Evolutionary conservation across 2,797 vertebrate species (phyloP).

Genomic region (Tiaroga cobitis): DNA sequence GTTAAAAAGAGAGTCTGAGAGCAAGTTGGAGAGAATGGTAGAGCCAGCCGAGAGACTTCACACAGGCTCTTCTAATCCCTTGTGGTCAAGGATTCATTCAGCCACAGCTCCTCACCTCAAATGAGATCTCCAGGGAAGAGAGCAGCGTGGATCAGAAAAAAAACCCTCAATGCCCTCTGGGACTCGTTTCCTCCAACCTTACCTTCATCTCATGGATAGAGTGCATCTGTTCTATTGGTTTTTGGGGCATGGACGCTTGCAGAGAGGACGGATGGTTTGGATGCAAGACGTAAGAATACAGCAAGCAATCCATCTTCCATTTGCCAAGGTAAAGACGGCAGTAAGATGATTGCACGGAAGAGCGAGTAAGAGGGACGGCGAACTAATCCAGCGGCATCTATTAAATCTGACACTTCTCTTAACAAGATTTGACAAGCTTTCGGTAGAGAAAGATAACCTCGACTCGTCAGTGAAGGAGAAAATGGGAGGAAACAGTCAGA

Average conservation of each 20-base stretch:
- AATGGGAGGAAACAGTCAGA: slow-evolving; percentile 41
- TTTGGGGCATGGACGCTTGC: slow-evolving; percentile 1
- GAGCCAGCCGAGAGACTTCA: slow-evolving; percentile 40
- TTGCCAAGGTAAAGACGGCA: slow-evolving; percentile 69
- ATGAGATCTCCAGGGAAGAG: slow-evolving; percentile 72
- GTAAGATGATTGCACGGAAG: slow-evolving; percentile 70
- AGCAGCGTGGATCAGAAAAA: slow-evolving; percentile 50
- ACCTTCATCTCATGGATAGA: slow-evolving; percentile 58
- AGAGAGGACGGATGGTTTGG: slow-evolving; percentile 29
- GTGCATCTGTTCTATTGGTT: slow-evolving; percentile 46
- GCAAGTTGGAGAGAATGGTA: slow-evolving; percentile 29
- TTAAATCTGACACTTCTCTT: slow-evolving; percentile 73
- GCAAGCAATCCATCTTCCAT: slow-evolving; percentile 71
- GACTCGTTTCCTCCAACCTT: slow-evolving; percentile 58
- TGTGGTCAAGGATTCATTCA: slow-evolving; percentile 64
- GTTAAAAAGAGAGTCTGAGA: slow-evolving; percentile 40
- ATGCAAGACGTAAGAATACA: slow-evolving; percentile 58
- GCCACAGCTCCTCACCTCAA: slow-evolving; percentile 68
- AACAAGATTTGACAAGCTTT: slow-evolving; percentile 74
- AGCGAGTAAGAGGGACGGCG: slow-evolving; percentile 67
- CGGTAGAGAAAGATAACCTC: slow-evolving; percentile 62
- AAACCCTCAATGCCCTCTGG: slow-evolving; percentile 47
- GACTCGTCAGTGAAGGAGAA: slow-evolving; percentile 59
- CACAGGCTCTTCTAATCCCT: slow-evolving; percentile 59
- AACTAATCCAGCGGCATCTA: slow-evolving; percentile 72